These are phyloP conservation scores for Corythoichthys haematopterus DNA, from an alignment of 2,113 vertebrate genomes.

Conservation along the genomic window DNA sequence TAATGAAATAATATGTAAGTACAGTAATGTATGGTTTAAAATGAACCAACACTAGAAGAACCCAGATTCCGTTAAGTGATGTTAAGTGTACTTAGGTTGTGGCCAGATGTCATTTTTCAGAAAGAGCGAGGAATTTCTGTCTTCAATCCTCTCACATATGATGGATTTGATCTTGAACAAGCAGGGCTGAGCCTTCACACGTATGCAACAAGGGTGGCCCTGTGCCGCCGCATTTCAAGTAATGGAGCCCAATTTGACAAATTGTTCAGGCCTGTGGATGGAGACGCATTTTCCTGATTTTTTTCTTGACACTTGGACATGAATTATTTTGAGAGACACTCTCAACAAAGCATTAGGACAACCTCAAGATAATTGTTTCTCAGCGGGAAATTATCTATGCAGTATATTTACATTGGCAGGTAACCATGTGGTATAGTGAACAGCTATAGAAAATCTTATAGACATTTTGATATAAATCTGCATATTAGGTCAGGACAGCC, in stretches of 20 bases:
- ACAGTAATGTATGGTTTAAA: neutral
- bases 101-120: slow-evolving; percentile 47
- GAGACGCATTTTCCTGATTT: slow-evolving; percentile 8
- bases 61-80: slow-evolving; percentile 1
- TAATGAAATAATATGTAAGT: neutral
- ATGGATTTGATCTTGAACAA: slow-evolving; percentile 53
- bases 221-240: slow-evolving; percentile 25
- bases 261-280: neutral
- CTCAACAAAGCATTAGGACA: slow-evolving; percentile 2
- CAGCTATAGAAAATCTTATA: neutral
- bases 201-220: slow-evolving; percentile 57
- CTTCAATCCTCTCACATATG: slow-evolving; percentile 48
- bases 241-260: neutral
- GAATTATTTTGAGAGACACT: neutral
- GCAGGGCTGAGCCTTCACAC: slow-evolving; percentile 56
- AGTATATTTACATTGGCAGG: neutral
- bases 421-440: neutral
- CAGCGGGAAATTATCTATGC: neutral
- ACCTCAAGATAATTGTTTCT: neutral
- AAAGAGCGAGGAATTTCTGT: slow-evolving; percentile 21
- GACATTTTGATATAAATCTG: neutral
- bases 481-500: neutral
- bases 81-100: slow-evolving; percentile 25
- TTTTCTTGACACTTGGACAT: neutral
- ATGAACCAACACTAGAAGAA: neutral